A percentile compares a stretch with the other conserved stretches of the same genome.
Evolutionary conservation across 2,797 vertebrate genomes (phyloP).

Genomic region (Periparus ater): DNA sequence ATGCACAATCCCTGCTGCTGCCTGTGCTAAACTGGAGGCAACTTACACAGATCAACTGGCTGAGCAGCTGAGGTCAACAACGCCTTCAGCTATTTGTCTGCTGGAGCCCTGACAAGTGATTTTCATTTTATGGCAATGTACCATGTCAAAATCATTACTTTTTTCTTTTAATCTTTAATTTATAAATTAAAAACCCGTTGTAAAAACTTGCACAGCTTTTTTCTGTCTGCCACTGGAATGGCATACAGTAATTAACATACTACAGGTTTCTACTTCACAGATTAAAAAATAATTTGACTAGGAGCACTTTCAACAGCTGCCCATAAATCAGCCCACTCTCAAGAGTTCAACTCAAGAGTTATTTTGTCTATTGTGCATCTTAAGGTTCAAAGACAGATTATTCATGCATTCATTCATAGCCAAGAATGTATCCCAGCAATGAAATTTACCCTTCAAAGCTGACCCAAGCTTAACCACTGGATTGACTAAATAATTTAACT

Average conservation of each 20-base stretch:
- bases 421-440: conserved; percentile 59
- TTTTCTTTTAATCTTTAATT: conserved; percentile 69
- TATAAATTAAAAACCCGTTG: conserved; percentile 35
- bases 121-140: conserved; percentile 27
- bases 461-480: conserved; percentile 45
- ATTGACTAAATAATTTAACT: conserved; percentile 54
- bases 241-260: conserved; percentile 53
- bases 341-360: conserved; percentile 68
- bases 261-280: conserved; percentile 46
- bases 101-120: conserved; percentile 27
- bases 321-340: conserved; percentile 61
- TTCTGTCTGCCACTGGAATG: conserved; percentile 17
- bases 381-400: conserved; percentile 73
- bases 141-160: conserved; percentile 55
- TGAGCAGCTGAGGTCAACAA: background rate
- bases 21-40: background rate
- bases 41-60: background rate
- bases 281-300: conserved; percentile 57
- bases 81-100: background rate
- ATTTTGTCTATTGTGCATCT: conserved; percentile 53
- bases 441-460: conserved; percentile 65
- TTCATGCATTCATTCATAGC: conserved; percentile 67
- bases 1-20: background rate
- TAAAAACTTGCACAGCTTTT: conserved; percentile 52
- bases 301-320: conserved; percentile 61